phyloP scores from a whole-genome alignment of 2,888 invertebrate genomes.

The Tupiocoris notatus region DNA sequence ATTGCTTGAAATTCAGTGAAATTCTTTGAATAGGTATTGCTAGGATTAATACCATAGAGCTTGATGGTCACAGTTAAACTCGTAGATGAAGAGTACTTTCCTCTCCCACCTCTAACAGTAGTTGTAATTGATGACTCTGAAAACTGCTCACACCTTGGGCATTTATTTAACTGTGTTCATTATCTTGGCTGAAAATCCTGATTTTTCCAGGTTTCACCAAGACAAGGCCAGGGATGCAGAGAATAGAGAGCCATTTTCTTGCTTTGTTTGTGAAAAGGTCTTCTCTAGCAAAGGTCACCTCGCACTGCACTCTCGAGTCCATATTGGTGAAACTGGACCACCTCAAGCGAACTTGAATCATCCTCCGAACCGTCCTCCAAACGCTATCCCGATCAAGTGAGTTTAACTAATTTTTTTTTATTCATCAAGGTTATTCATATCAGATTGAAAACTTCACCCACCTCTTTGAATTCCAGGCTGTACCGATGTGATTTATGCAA shows the following conservation, averaged over 20 bases:
- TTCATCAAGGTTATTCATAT: too few relatives aligned
- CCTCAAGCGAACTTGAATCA: constrained; percentile 1
- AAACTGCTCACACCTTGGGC: too few relatives aligned
- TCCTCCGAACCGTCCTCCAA: background rate
- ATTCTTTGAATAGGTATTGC: too few relatives aligned
- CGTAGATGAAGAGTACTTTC: too few relatives aligned
- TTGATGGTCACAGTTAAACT: too few relatives aligned
- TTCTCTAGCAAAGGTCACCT: constrained; percentile 57
- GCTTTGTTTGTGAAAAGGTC: constrained; percentile 52
- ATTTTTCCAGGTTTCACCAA: constrained; percentile 44
- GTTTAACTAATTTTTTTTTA: background rate
- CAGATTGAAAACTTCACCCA: too few relatives aligned
- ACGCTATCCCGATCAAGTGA: constrained; percentile 44
- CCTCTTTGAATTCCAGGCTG: constrained; percentile 51
- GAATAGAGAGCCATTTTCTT: constrained; percentile 45
- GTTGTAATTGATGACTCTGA: too few relatives aligned
- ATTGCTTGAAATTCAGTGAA: too few relatives aligned
- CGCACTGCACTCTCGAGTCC: constrained; percentile 55
- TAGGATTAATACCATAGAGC: too few relatives aligned
- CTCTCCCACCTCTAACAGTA: too few relatives aligned
- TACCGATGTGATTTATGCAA: constrained; percentile 56
- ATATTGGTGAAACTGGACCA: constrained; percentile 52
- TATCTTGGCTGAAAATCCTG: too few relatives aligned
- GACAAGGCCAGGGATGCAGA: constrained; percentile 39
- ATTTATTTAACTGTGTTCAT: too few relatives aligned